These are phyloP conservation scores for Gari tellinella DNA, from an alignment of 2,888 invertebrate species.

Conservation along the genomic window DNA sequence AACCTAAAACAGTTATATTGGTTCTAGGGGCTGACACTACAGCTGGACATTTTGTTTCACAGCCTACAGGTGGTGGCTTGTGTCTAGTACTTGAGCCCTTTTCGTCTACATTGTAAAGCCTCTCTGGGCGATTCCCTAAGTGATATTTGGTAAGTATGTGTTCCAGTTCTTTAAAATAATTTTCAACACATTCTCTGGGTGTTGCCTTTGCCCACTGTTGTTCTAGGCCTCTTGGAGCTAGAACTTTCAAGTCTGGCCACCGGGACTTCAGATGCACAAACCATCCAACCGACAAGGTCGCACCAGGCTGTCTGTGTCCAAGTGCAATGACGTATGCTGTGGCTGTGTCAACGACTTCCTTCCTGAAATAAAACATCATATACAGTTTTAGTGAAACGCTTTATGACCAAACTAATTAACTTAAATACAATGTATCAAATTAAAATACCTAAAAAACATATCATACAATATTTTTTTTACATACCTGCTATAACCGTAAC, in stretches of 20 bases:
- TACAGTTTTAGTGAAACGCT: neutral
- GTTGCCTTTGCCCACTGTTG: constrained; percentile 12
- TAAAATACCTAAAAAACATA: constrained; percentile 1
- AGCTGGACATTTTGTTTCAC: neutral
- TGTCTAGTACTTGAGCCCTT: constrained; percentile 15
- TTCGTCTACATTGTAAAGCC: constrained; percentile 50
- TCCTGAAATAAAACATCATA: constrained; percentile 15
- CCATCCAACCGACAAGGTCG: constrained; percentile 10
- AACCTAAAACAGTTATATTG: constrained; percentile 6
- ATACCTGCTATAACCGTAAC: constrained; percentile 22
- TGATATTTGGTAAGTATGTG: constrained; percentile 34
- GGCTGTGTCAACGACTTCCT: constrained; percentile 38
- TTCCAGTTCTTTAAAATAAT: constrained; percentile 40
- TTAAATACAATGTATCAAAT: neutral
- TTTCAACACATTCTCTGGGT: constrained; percentile 26
- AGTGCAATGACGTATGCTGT: constrained; percentile 14
- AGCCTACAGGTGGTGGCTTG: constrained; percentile 6
- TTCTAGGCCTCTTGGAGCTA: constrained; percentile 14
- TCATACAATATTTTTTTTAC: neutral
- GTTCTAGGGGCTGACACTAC: constrained; percentile 3
- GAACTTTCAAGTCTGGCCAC: constrained; percentile 5
- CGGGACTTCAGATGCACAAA: constrained; percentile 8
- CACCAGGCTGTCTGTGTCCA: constrained; percentile 12
- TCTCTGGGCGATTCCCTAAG: constrained; percentile 34
- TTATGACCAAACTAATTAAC: neutral